Base-by-base conservation (phyloP, 2,797 vertebrate genomes). In the Eidolon dupreanum region DNA sequence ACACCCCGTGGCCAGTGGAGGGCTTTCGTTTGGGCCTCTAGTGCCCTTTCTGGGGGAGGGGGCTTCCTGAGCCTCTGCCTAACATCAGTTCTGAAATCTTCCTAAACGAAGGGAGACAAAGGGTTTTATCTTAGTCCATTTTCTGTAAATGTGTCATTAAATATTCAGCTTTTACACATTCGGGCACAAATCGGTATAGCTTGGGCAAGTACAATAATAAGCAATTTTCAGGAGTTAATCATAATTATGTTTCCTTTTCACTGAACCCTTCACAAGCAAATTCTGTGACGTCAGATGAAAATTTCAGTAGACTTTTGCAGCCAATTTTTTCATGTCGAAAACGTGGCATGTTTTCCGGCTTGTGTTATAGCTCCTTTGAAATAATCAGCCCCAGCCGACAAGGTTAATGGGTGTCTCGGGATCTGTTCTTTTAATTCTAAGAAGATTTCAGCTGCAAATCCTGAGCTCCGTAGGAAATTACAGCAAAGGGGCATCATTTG, bases 391-490 rank as follows among this genome's bases (percentile, higher is more conserved):
- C 83, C 79, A 33, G 38, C 85, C 24, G 49, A 24, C 53, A 36
- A 51, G 31, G 77, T 71, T 74, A 85, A 71, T 33, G 65, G 43
- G 55, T 28, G 61, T 22, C 24, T 71, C 55, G 24, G 43, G 41
- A 82, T 49, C 79, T 87, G 66, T 49, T 59, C 61, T 73, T 79
- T 88, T 73, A 90, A 90, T 94, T 84, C 89, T 57, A 84, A 88
- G 55, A 84, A 88, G 55, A 88, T 79, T 75, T 85, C n/a, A 49
- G 73, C 20, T 41, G 65, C 26, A 66, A 51, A 59, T 75, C 53
- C 73, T n/a, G 65, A 79, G 41, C 41, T 79, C 89, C 4, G 6
- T 6, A 28, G 66, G 79, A 75, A 95, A 71, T 46, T 28, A 43
- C n/a, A 61, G 75, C 33, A 61, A 73, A 86, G 22, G 33, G 33